Conservation (phyloP, 2,113 vertebrate species). For the Condylura cristata region DNA sequence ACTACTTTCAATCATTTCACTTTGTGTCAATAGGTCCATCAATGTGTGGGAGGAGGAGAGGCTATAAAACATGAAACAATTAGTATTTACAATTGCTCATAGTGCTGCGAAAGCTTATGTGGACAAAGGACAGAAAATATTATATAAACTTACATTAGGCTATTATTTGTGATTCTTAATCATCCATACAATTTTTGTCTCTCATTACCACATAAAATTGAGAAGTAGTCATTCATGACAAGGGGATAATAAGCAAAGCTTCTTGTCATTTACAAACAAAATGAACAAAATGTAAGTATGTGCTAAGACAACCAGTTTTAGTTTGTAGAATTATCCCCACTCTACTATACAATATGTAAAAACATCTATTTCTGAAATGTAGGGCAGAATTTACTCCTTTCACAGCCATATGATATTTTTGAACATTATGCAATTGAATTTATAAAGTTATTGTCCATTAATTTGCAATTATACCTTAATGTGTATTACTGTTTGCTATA, state of each 20-base stretch:
- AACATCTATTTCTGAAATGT: neutral
- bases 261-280: neutral
- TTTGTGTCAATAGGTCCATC: neutral
- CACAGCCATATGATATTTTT: neutral
- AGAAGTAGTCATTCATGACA: slow-evolving; percentile 14
- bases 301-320: neutral
- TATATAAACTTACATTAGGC: neutral
- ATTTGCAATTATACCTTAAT: neutral
- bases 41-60: neutral
- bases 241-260: neutral
- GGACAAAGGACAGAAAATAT: neutral
- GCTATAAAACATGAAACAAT: neutral
- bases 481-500: neutral
- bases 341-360: neutral
- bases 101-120: neutral
- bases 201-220: neutral
- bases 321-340: neutral
- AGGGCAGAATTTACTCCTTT: neutral
- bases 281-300: neutral
- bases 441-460: neutral
- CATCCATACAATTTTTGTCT: neutral
- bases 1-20: neutral
- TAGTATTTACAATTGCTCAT: neutral
- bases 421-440: neutral
- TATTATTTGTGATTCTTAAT: neutral